A percentile compares a stretch with the other conserved stretches of the same genome.
These are phyloP conservation scores for Zootoca vivipara DNA, from an alignment of 2,113 vertebrate genomes.

Conservation along the genomic window DNA sequence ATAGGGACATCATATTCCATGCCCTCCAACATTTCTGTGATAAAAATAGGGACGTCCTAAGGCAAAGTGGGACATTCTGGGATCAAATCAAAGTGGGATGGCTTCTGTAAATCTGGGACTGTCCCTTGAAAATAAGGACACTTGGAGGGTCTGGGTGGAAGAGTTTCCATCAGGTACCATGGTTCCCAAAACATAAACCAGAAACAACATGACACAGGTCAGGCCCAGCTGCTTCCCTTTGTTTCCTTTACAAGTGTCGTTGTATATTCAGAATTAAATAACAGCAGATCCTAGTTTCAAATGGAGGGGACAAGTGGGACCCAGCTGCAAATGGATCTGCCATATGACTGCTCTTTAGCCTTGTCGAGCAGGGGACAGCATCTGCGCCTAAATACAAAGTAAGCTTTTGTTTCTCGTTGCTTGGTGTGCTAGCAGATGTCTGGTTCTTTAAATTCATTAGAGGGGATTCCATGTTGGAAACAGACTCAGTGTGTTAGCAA, in stretches of 20 bases:
- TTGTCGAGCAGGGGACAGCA: not conserved
- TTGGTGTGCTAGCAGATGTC: slow-evolving; percentile 32
- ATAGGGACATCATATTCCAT: too few relatives aligned
- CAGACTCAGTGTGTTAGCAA: not conserved
- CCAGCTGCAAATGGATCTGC: not conserved
- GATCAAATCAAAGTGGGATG: too few relatives aligned
- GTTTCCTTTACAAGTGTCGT: not conserved
- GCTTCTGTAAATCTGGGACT: too few relatives aligned
- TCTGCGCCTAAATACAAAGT: slow-evolving; percentile 16
- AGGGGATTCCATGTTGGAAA: slow-evolving; percentile 22
- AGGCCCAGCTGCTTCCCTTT: not conserved
- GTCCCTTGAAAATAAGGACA: too few relatives aligned
- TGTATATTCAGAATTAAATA: not conserved
- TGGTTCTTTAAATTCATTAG: slow-evolving; percentile 30
- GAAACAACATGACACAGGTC: not conserved
- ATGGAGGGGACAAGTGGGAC: not conserved
- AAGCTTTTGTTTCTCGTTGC: slow-evolving; percentile 16
- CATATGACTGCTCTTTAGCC: not conserved
- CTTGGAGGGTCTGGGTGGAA: too few relatives aligned
- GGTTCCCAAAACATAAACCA: not conserved
- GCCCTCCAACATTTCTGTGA: too few relatives aligned
- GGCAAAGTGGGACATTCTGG: too few relatives aligned
- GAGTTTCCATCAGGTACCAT: not conserved
- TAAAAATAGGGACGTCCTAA: too few relatives aligned
- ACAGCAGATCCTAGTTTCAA: not conserved